Conservation (phyloP, 1,140 invertebrate genomes). For the Whitmania pigra region DNA sequence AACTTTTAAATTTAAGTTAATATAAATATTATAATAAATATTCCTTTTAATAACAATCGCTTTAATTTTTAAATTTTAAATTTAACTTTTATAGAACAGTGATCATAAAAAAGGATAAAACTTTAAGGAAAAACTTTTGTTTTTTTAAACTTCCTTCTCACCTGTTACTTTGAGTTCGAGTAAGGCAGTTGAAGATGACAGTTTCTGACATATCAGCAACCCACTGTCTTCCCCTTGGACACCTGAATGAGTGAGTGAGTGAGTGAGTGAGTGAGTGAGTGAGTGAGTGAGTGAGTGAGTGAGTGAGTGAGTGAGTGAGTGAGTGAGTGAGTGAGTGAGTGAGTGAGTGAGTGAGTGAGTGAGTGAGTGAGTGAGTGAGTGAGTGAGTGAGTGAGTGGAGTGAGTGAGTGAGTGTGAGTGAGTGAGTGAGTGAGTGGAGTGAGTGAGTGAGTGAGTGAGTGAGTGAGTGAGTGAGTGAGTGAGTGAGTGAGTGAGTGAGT, state of each 20-base stretch:
- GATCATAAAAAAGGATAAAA: too few relatives aligned
- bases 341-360: slow-evolving; percentile 22
- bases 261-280: slow-evolving; percentile 22
- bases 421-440: slow-evolving; percentile 21
- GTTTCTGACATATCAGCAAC: neutral
- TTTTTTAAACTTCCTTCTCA: too few relatives aligned
- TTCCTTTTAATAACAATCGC: too few relatives aligned
- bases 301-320: slow-evolving; percentile 22
- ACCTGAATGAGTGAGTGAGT: slow-evolving; percentile 21
- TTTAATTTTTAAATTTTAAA: too few relatives aligned
- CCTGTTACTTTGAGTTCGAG: too few relatives aligned
- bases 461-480: slow-evolving; percentile 20
- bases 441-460: slow-evolving; percentile 22
- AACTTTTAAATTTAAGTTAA: too few relatives aligned
- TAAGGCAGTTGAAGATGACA: neutral
- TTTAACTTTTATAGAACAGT: too few relatives aligned
- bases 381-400: slow-evolving; percentile 21
- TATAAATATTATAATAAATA: too few relatives aligned
- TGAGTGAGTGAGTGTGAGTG: slow-evolving; percentile 22
- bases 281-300: slow-evolving; percentile 23
- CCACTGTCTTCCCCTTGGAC: slow-evolving; percentile 1
- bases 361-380: slow-evolving; percentile 23
- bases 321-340: slow-evolving; percentile 23
- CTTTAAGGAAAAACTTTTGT: too few relatives aligned
- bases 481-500: slow-evolving; percentile 17